phyloP scores from a whole-genome alignment of 2,797 vertebrate species.

The Telmatherina bonti region DNA sequence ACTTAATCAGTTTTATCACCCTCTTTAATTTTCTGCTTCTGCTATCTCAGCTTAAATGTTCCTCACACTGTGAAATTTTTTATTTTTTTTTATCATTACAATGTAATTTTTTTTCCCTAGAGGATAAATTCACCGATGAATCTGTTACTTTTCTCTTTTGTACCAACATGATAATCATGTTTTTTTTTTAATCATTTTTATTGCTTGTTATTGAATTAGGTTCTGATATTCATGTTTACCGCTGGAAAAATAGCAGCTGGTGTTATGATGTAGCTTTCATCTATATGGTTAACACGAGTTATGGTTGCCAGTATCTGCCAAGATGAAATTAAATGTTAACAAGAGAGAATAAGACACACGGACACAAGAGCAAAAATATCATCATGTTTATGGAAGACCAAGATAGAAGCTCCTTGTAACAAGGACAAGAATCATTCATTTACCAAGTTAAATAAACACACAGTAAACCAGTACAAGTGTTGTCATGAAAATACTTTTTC shows the following conservation, averaged over 20 bases:
- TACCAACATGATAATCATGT: too few relatives aligned
- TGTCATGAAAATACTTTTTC: background rate
- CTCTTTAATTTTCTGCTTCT: too few relatives aligned
- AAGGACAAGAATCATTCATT: slow-evolving; percentile 45
- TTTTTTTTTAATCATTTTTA: background rate
- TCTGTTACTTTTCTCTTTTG: background rate
- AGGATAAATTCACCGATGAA: background rate
- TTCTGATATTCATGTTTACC: too few relatives aligned
- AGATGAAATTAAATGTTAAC: background rate
- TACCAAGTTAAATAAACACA: slow-evolving; percentile 30
- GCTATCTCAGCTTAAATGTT: background rate
- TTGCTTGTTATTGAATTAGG: too few relatives aligned
- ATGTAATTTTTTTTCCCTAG: background rate
- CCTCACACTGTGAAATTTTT: background rate
- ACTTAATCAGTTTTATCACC: too few relatives aligned
- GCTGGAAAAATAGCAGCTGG: too few relatives aligned
- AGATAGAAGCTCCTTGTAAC: slow-evolving; percentile 65
- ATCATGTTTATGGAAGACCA: slow-evolving; percentile 70
- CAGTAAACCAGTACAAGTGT: slow-evolving; percentile 14
- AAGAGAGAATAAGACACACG: slow-evolving; percentile 1
- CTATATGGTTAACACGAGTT: too few relatives aligned
- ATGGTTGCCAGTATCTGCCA: too few relatives aligned
- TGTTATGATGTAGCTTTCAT: too few relatives aligned
- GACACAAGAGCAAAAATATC: slow-evolving; percentile 24
- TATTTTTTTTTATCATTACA: background rate